Evolutionary conservation across 2,797 vertebrate genomes (phyloP), one percentile per base, ranked within the genome.

Genomic region (Amniataba percoides): DNA sequence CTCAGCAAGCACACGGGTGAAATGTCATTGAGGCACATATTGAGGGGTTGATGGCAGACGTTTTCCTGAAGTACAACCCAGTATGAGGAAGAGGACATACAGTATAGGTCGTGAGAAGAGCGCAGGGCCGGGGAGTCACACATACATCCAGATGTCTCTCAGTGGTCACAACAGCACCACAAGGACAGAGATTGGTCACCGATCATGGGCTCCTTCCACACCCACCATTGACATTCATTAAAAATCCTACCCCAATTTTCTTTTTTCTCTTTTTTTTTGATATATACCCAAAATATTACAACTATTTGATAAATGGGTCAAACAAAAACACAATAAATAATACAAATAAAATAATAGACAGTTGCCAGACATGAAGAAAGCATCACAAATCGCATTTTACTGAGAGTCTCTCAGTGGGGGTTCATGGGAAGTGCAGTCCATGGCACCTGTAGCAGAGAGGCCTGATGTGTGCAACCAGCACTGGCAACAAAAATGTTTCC

Each of bases 21-120:
- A 92, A 93, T 92, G 92, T 93, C 85, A 94, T 93, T 85, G 92
- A 95, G 93, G 93, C 94, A 95, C 94, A 94, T 95, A 92, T 94
- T 83, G 86, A 92, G 91, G 91, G 90, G 85, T 92, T 88, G 89
- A 93, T 94, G 93, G 91, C 86, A 67, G 91, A 93, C 87, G 40
- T 92, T 94, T 92, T 94, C 93, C 92, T 94, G 92, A 94, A 94
- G 87, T 85, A 92, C 91, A 93, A 93, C 93, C 91, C 92, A 70
- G 88, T 89, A 92, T 92, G 91, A 94, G 91, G 90, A 93, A 93
- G 87, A 91, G 81, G 84, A 93, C 87, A 23, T 87, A 92, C 90
- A 88, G 90, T 82, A 90, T 81, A 88, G 86, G 82, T 87, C 23
- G 75, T 87, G 89, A 89, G 81, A 81, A 78, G 87, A 87, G 83